These are phyloP conservation scores for Drosophila rubida DNA, from an alignment of 2,888 invertebrate genomes.

Conservation along the genomic window DNA sequence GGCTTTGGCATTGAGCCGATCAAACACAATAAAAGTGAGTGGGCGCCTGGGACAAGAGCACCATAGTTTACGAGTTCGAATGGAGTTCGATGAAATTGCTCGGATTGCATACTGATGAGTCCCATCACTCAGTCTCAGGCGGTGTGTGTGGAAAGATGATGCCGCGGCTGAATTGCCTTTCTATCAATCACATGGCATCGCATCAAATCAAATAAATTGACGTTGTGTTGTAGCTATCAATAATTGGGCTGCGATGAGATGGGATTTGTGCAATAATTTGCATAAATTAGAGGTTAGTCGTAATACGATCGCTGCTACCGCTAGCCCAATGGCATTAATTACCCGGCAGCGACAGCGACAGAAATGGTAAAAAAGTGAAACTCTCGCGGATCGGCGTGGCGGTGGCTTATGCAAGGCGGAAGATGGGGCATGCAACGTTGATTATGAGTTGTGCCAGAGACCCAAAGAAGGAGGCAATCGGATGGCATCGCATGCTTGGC, in stretches of 20 bases:
- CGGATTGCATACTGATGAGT: not conserved
- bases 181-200: conserved; percentile 46
- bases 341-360: conserved; percentile 65
- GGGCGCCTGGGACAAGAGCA: not conserved
- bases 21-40: not conserved
- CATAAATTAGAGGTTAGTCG: conserved; percentile 58
- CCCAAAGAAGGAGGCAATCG: conserved; percentile 57
- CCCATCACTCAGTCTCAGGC: not conserved
- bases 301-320: conserved; percentile 43
- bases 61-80: not conserved
- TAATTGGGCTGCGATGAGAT: conserved; percentile 58
- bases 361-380: conserved; percentile 66
- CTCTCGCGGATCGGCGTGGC: conserved; percentile 39
- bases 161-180: conserved; percentile 26
- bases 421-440: conserved; percentile 68
- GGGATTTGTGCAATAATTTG: conserved; percentile 54
- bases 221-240: conserved; percentile 23
- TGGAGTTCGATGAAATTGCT: not conserved
- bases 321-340: conserved; percentile 63
- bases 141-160: not conserved
- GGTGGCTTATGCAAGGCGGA: conserved; percentile 74
- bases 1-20: not conserved
- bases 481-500: conserved; percentile 45
- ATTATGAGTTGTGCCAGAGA: conserved; percentile 72
- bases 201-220: conserved; percentile 17